phyloP scores from a whole-genome alignment of 2,888 invertebrate species.

The Dolomedes plantarius region DNA sequence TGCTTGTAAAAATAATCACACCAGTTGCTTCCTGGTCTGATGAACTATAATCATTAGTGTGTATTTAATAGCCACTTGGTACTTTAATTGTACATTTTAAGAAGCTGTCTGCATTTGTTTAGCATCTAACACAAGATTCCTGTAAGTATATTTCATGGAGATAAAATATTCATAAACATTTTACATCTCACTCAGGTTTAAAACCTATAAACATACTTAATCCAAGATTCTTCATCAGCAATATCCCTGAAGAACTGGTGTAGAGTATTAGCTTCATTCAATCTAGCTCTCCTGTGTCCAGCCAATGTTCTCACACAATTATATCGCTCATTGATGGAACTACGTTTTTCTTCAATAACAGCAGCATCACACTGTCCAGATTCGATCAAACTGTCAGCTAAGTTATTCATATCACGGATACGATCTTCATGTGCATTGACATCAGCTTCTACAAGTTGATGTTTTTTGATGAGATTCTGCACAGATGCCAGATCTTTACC shows the following conservation, averaged over 20 bases:
- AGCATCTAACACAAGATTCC: too few relatives aligned
- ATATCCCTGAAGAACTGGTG: constrained; percentile 99
- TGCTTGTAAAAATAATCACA: too few relatives aligned
- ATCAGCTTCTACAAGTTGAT: constrained; percentile 98
- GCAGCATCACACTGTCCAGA: constrained; percentile 98
- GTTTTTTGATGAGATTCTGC: constrained; percentile 98
- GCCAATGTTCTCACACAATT: constrained; percentile 94
- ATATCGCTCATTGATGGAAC: constrained; percentile 97
- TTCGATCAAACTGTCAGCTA: constrained; percentile 96
- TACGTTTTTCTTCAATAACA: constrained; percentile 92
- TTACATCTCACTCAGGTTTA: too few relatives aligned
- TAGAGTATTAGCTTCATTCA: constrained; percentile 97
- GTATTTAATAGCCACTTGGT: too few relatives aligned
- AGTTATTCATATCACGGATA: constrained; percentile 94
- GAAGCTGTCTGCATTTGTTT: too few relatives aligned
- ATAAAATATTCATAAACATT: too few relatives aligned
- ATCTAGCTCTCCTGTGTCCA: constrained; percentile 90
- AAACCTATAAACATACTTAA: constrained; percentile 90
- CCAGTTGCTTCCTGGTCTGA: too few relatives aligned
- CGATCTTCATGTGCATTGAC: constrained; percentile 97
- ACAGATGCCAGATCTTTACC: constrained; percentile 99
- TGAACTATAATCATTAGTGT: too few relatives aligned
- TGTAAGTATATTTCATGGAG: too few relatives aligned
- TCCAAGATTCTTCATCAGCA: constrained; percentile 99
- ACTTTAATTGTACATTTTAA: too few relatives aligned